These are phyloP conservation scores for Drosophila kokeensis DNA, from an alignment of 2,888 invertebrate genomes.

Conservation along the genomic window DNA sequence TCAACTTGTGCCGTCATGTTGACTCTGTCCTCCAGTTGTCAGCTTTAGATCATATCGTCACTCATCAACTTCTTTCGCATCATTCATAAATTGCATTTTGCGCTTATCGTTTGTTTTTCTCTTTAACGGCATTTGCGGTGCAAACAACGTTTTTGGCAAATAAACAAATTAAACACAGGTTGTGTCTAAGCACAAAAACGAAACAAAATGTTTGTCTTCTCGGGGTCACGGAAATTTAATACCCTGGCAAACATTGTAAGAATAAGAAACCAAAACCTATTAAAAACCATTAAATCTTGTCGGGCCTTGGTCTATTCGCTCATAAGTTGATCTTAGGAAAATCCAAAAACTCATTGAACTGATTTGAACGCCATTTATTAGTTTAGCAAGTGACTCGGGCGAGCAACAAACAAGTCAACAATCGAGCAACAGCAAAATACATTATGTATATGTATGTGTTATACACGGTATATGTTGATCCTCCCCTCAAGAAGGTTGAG, in stretches of 20 bases:
- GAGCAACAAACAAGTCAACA: constrained; percentile 18
- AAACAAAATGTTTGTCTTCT: background rate
- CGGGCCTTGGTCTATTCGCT: background rate
- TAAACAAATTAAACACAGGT: constrained; percentile 14
- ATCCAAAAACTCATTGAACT: background rate
- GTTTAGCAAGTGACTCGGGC: constrained; percentile 34
- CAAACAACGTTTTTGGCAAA: constrained; percentile 6
- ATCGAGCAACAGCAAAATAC: constrained; percentile 33
- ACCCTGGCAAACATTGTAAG: background rate
- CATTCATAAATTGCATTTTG: constrained; percentile 5
- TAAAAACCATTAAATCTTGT: background rate
- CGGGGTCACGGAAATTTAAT: background rate
- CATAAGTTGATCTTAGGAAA: background rate
- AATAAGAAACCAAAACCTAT: background rate
- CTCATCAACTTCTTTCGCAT: background rate
- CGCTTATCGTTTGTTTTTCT: constrained; percentile 8
- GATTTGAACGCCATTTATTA: constrained; percentile 5
- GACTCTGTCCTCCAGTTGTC: background rate
- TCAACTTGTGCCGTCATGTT: background rate
- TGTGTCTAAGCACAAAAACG: constrained; percentile 3
- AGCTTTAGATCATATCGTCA: background rate
- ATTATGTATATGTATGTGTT: background rate
- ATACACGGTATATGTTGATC: background rate
- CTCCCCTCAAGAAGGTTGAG: background rate
- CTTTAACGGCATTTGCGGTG: constrained; percentile 11